Evolutionary conservation across 2,113 vertebrate genomes (phyloP).

Genomic region (Phaethornis superciliosus): DNA sequence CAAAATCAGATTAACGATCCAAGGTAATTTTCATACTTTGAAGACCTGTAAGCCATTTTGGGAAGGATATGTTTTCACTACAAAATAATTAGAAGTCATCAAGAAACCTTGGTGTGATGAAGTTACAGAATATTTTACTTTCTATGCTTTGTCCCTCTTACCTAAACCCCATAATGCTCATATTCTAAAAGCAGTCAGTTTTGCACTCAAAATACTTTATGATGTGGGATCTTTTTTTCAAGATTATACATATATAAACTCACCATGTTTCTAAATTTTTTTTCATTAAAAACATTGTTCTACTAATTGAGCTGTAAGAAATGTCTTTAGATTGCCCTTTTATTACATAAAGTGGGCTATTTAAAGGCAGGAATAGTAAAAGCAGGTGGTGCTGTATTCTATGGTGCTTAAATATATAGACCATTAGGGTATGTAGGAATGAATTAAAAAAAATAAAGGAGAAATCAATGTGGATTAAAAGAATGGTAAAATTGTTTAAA

Average conservation of each 20-base stretch:
- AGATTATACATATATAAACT: background rate
- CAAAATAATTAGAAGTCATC: background rate
- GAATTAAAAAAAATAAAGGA: background rate
- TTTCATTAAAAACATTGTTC: background rate
- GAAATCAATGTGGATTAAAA: background rate
- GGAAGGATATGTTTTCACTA: background rate
- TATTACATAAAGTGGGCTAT: background rate
- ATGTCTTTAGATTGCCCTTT: background rate
- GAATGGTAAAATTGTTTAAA: background rate
- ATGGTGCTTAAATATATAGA: background rate
- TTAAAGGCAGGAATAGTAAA: constrained; percentile 40
- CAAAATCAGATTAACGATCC: background rate
- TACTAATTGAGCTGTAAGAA: background rate
- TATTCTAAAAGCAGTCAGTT: background rate
- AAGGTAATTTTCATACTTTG: background rate
- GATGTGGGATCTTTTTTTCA: background rate
- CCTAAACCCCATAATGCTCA: background rate
- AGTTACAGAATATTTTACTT: background rate
- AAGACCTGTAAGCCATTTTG: background rate
- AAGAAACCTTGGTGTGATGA: background rate
- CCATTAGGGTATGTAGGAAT: background rate
- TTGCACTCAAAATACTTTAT: background rate
- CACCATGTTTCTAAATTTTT: background rate
- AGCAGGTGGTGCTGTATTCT: background rate
- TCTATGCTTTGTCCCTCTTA: background rate